A percentile compares a stretch with the other conserved stretches of the same genome.
These are phyloP conservation scores for Phodopus roborovskii DNA, from an alignment of 2,113 vertebrate genomes.

Conservation along the genomic window DNA sequence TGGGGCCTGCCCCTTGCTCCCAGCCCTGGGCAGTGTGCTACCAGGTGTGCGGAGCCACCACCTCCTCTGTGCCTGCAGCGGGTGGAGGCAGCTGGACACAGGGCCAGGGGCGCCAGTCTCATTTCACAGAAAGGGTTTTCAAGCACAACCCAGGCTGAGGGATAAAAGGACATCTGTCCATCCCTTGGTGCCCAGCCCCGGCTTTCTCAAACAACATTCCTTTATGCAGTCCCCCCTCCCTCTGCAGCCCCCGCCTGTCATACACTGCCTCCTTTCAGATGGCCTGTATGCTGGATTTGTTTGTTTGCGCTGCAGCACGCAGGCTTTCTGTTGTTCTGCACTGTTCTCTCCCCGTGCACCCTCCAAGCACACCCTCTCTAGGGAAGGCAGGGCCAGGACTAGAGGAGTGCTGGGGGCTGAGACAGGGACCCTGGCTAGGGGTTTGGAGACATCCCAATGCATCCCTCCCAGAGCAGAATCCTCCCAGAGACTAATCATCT, in stretches of 20 bases:
- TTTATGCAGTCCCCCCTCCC: slow-evolving; percentile 71
- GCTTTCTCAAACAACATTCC: slow-evolving; percentile 70
- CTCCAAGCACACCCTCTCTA: slow-evolving; percentile 45
- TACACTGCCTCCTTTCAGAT: slow-evolving; percentile 75
- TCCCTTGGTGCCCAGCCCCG: slow-evolving; percentile 68
- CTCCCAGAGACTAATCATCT: not conserved
- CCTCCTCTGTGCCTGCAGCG: not conserved
- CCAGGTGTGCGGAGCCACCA: not conserved
- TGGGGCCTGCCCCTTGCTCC: not conserved
- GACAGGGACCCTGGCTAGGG: not conserved
- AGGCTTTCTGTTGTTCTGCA: slow-evolving; percentile 67
- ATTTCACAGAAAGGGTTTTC: slow-evolving; percentile 71
- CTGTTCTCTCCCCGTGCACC: not conserved
- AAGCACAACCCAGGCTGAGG: slow-evolving; percentile 60
- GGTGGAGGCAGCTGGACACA: slow-evolving; percentile 28
- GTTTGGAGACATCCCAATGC: not conserved
- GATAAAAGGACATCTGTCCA: slow-evolving; percentile 78
- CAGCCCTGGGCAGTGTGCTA: not conserved
- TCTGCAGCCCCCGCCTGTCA: slow-evolving; percentile 4
- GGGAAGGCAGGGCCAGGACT: not conserved
- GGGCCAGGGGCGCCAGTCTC: slow-evolving; percentile 33
- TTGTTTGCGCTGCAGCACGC: slow-evolving; percentile 62
- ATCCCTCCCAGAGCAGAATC: not conserved
- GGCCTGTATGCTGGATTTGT: slow-evolving; percentile 61
- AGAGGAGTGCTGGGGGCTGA: not conserved